These are phyloP conservation scores for Saimiri boliviensis DNA, from an alignment of 2,113 vertebrate genomes.

Conservation along the genomic window DNA sequence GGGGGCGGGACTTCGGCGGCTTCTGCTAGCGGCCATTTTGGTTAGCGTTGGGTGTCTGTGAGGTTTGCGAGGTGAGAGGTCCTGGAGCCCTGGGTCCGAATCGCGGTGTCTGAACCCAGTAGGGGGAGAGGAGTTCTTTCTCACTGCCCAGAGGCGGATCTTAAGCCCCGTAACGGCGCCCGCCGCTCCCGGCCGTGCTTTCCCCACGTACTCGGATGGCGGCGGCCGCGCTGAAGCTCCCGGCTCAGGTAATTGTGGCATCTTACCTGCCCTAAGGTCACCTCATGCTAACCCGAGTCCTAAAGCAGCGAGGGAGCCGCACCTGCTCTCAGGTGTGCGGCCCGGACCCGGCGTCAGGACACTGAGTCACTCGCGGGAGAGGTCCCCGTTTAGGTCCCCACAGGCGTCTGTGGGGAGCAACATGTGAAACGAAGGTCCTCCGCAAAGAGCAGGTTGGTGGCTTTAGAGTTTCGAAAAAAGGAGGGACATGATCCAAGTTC, in stretches of 20 bases:
- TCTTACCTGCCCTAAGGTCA: too few species aligned
- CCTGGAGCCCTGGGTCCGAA: not conserved
- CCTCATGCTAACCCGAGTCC: not conserved
- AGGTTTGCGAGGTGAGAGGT: not conserved
- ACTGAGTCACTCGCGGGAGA: not conserved
- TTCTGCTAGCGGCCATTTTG: rapidly evolving
- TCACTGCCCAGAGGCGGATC: rapidly evolving
- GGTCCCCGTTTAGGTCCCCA: not conserved
- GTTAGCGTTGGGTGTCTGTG: not conserved
- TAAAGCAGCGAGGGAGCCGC: not conserved
- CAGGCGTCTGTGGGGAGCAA: not conserved
- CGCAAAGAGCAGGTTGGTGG: not conserved
- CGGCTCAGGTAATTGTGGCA: not conserved
- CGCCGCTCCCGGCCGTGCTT: not conserved
- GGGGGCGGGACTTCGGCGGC: not conserved
- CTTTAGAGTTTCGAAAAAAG: not conserved
- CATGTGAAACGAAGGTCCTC: not conserved
- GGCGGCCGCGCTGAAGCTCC: not conserved
- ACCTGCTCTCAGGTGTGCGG: not conserved
- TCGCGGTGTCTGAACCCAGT: not conserved
- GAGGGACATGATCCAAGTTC: not conserved
- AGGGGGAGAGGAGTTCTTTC: not conserved
- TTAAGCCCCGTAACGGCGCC: not conserved
- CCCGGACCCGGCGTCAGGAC: not conserved
- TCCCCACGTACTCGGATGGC: not conserved